These are phyloP conservation scores for Nesoenas mayeri DNA, from an alignment of 2,113 vertebrate species.

Conservation along the genomic window DNA sequence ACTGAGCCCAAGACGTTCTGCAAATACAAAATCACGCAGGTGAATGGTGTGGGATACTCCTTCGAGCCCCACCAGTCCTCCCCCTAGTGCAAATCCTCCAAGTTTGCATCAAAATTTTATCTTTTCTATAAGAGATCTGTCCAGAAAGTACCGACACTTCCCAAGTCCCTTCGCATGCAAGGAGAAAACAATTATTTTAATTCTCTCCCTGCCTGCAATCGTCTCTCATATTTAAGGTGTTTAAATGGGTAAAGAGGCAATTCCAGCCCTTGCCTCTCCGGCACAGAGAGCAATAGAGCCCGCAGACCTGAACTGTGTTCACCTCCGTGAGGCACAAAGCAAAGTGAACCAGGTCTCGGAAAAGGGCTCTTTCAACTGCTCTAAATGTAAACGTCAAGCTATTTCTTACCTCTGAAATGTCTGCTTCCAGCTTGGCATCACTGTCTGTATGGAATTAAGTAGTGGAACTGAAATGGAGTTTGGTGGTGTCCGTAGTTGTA, in stretches of 20 bases:
- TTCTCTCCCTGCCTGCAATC: not conserved
- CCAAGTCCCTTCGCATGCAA: not conserved
- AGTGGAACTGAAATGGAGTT: not conserved
- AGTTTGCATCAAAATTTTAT: not conserved
- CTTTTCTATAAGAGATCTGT: not conserved
- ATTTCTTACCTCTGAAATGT: not conserved
- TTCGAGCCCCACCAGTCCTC: not conserved
- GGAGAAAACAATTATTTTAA: not conserved
- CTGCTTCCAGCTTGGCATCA: not conserved
- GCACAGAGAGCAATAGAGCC: not conserved
- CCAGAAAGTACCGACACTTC: not conserved
- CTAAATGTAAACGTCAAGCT: not conserved
- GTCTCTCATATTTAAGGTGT: not conserved
- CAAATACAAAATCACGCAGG: not conserved
- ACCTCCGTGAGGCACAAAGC: not conserved
- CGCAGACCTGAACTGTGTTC: rapidly evolving
- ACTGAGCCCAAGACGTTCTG: not conserved
- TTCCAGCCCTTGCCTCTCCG: not conserved
- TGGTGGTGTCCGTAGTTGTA: not conserved
- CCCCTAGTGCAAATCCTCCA: not conserved
- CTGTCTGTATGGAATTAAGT: not conserved
- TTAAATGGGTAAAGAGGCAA: not conserved
- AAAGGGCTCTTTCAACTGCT: not conserved
- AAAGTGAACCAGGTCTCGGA: not conserved
- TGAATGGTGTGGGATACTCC: not conserved